phyloP scores from a whole-genome alignment of 2,113 vertebrate species.

The Platycercus adscitus region DNA sequence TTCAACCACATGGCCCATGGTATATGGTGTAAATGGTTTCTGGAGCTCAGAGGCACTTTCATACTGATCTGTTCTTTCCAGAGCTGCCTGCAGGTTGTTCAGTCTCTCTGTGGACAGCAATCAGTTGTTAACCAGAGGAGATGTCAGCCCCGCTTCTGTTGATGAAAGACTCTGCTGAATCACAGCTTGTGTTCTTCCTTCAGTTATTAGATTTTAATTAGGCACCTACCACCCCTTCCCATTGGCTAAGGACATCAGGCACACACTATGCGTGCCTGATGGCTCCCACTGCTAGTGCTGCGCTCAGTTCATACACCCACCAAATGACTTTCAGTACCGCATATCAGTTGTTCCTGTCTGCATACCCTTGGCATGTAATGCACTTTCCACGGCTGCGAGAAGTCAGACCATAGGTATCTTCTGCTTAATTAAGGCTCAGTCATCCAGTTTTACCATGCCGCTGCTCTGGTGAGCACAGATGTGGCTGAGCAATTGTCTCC shows the following conservation, averaged over 20 bases:
- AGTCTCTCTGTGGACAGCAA: fast-evolving
- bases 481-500: neutral
- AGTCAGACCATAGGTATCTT: neutral
- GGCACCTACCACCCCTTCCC: neutral
- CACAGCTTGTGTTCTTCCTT: neutral
- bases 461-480: neutral
- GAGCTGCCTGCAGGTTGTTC: neutral
- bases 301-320: neutral
- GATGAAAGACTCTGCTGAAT: neutral
- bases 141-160: neutral
- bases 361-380: neutral
- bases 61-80: fast-evolving
- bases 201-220: neutral
- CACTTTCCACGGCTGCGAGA: neutral
- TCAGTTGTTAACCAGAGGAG: neutral
- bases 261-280: fast-evolving
- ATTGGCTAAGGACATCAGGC: neutral
- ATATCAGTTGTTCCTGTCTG: neutral
- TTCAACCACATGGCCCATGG: fast-evolving
- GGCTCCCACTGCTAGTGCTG: neutral
- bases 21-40: neutral
- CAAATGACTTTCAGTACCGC: neutral
- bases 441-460: fast-evolving
- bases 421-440: neutral
- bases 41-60: neutral